Conservation (phyloP, 1,140 invertebrate genomes). For the Euura saliciscinereae region DNA sequence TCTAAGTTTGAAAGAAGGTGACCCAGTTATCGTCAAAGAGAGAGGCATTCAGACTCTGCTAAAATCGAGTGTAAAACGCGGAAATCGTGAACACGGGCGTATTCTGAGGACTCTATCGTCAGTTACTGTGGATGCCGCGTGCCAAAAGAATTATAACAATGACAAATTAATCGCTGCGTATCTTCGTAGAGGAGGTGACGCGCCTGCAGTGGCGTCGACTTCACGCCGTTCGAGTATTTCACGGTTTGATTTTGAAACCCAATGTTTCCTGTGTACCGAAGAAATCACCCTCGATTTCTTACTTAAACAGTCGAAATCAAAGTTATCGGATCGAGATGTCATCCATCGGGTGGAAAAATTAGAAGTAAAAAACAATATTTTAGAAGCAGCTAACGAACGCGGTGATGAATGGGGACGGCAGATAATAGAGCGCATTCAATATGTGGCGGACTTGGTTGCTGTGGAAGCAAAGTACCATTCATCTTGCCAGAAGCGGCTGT, state of each 20-base stretch:
- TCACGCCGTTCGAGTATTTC: not conserved
- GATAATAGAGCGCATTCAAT: not conserved
- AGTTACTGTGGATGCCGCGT: not conserved
- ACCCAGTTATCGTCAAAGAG: too few relatives aligned
- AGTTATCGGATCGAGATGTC: not conserved
- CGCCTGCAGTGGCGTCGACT: not conserved
- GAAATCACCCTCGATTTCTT: conserved; percentile 1
- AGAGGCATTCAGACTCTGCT: too few relatives aligned
- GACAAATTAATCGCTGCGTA: not conserved
- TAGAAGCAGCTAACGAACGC: not conserved
- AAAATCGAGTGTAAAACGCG: not conserved
- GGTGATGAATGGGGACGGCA: not conserved
- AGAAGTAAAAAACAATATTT: not conserved
- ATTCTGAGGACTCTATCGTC: not conserved
- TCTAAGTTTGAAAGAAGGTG: too few relatives aligned
- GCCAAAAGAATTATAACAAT: conserved; percentile 11
- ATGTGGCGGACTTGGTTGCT: not conserved
- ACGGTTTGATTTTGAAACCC: not conserved
- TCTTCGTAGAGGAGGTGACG: not conserved
- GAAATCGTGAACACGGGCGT: not conserved
- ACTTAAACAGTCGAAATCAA: not conserved
- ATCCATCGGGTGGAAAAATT: not conserved
- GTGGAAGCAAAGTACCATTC: not conserved
- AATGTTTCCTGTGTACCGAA: not conserved
- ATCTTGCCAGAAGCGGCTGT: not conserved